phyloP scores from a whole-genome alignment of 2,113 vertebrate species.

The Lathamus discolor region DNA sequence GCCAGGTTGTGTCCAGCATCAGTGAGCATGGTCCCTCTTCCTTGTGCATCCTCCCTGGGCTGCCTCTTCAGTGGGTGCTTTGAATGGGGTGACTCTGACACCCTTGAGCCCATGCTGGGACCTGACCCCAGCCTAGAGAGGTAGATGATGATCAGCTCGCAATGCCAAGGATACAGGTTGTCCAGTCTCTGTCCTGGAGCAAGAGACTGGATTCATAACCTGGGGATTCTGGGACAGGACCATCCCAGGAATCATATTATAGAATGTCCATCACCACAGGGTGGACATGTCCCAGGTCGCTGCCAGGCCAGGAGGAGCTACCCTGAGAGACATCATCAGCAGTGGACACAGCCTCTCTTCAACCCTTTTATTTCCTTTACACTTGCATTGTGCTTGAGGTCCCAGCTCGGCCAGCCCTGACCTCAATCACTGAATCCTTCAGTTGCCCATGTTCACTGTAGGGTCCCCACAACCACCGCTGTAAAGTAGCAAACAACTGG shows the following conservation, averaged over 20 bases:
- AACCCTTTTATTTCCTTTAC: neutral
- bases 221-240: neutral
- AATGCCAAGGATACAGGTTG: neutral
- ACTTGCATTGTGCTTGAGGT: neutral
- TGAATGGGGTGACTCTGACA: neutral
- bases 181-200: neutral
- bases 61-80: neutral
- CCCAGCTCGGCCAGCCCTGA: neutral
- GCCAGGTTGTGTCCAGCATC: neutral
- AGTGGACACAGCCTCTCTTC: neutral
- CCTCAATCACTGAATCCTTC: neutral
- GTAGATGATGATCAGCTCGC: neutral
- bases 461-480: neutral
- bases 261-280: accelerated
- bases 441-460: neutral
- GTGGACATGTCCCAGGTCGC: neutral
- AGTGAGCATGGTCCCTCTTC: accelerated
- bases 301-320: neutral
- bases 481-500: neutral
- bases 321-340: neutral
- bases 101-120: neutral
- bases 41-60: neutral
- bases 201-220: neutral
- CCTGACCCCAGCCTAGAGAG: neutral
- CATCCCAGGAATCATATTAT: neutral